Base-by-base conservation (phyloP, 2,888 invertebrate genomes). In the Antheraea assamensis region DNA sequence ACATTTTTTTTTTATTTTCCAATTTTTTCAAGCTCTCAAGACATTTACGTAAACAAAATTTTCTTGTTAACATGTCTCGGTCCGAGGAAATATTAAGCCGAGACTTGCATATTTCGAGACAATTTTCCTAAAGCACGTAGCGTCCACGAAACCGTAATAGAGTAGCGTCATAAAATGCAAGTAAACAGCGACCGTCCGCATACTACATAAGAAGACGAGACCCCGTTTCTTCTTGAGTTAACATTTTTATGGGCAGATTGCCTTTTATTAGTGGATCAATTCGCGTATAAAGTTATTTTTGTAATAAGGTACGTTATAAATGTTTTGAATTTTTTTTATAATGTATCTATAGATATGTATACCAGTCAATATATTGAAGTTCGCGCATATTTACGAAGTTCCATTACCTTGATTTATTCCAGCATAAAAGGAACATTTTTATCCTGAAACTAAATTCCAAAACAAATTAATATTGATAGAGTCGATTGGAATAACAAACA, bases 71-170 rank as follows among this genome's bases (percentile, higher is more conserved):
- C 35, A 31, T 35, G 35, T 35, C n/a, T n/a, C 68, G 19, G n/a
- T 68, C 35, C 19, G n/a, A 68, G 35, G 68, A 68, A 68, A 68
- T 68, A 68, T 68, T 35, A 68, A 68, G 35, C 68, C 19, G n/a
- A n/a, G 35, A 35, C 68, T 68, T 68, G 35, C 68, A 68, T 21
- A 68, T 68, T 68, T 68, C 24, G 68, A 35, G 68, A 35, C n/a
- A 68, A 68, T 35, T 68, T 68, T 68, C 35, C 68, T 68, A 31
- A 68, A 68, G 68, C 31, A 68, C 35, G 68, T 68, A 35, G 35
- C 21, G 35, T 68, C 68, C n/a, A 68, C 35, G 68, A 35, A 68
- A 35, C 35, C 21, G 68, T 68, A 68, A 68, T 68, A 35, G 68
- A 68, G 68, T 68, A 68, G 17, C 68, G 21, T 68, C 68, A 68